Evolutionary conservation across 2,797 vertebrate species (phyloP).

Genomic region (Falco columbarius): DNA sequence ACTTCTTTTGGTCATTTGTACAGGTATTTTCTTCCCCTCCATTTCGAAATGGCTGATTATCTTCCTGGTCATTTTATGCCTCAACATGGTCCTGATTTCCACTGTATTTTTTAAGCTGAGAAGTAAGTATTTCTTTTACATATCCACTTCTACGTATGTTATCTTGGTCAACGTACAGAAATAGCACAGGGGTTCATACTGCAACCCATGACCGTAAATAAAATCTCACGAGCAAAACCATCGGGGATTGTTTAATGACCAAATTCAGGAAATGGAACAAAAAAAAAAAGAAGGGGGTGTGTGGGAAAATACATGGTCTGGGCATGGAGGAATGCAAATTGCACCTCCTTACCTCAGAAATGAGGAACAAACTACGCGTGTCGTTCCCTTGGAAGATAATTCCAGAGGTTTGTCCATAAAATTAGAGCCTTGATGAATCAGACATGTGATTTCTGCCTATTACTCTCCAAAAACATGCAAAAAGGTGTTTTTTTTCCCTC

Average conservation of each 20-base stretch:
- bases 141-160: not conserved
- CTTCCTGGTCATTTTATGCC: not conserved
- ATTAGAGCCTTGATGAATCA: not conserved
- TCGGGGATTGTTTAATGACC: not conserved
- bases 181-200: not conserved
- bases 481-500: rapidly evolving
- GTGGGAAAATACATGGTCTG: not conserved
- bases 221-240: not conserved
- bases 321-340: not conserved
- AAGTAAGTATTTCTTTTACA: not conserved
- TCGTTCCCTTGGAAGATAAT: not conserved
- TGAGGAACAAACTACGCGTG: too few relatives aligned
- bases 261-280: not conserved
- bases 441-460: not conserved
- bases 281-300: too few relatives aligned
- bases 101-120: not conserved
- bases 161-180: not conserved
- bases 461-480: not conserved
- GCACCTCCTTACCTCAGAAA: not conserved
- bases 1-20: not conserved
- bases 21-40: not conserved
- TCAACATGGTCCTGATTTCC: not conserved
- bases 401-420: not conserved
- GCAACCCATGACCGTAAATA: not conserved
- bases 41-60: not conserved